A percentile compares a stretch with the other conserved stretches of the same genome.
Evolutionary conservation across 1,140 invertebrate genomes (phyloP).

Genomic region (Grapholita molesta): DNA sequence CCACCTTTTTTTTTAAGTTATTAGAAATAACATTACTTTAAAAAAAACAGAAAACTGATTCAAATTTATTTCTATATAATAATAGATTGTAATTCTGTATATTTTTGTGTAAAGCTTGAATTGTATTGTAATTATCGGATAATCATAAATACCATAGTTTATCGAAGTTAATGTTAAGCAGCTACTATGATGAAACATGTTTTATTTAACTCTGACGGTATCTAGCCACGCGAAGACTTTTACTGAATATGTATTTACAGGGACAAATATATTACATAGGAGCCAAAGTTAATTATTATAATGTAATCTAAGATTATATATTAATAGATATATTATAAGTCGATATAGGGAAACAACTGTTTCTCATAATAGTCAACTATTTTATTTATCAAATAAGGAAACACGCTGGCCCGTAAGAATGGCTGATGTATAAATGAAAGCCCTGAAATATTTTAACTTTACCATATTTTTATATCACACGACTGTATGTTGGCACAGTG

Average conservation of each 20-base stretch:
- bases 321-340: background rate
- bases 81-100: background rate
- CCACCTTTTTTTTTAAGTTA: no score
- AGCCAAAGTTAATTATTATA: conserved; percentile 22
- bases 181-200: background rate
- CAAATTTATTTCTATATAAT: conserved; percentile 8
- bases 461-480: no score
- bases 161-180: background rate
- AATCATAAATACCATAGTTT: no score
- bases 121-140: no score
- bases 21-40: no score
- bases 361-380: background rate
- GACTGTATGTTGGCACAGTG: no score
- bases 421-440: no score
- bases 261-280: conserved; percentile 24
- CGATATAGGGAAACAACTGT: background rate
- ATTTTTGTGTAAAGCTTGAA: no score
- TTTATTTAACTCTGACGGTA: background rate
- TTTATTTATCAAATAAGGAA: background rate
- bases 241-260: conserved; percentile 27
- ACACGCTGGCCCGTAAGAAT: no score
- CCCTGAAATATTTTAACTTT: no score
- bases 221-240: background rate
- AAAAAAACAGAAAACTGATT: no score
- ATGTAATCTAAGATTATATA: background rate